Evolutionary conservation across 2,113 vertebrate species (phyloP), one percentile per base, ranked within the genome.

Genomic region (Diadophis punctatus): DNA sequence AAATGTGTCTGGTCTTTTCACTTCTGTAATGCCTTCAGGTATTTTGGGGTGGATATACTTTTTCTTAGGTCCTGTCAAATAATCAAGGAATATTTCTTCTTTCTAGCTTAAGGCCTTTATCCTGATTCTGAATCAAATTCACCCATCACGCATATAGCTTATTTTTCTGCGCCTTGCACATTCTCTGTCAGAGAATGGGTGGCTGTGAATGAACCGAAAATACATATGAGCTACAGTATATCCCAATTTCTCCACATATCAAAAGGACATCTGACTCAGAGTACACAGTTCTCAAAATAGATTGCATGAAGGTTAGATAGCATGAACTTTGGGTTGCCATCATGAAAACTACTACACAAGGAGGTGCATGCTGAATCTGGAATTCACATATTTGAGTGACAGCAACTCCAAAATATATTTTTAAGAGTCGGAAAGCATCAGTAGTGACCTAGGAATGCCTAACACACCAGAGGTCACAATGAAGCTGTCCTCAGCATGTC

Each of bases 21-120:
- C 88, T 94, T 95, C 93, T 93, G 95, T 92, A 89, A 92, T 94
- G 74, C 94, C 22, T 58, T 91, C 88, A 94, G 95, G 91, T 93
- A 95, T 95, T 96, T 96, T 94, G 93, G 34, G 16, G 74, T 39
- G 51, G 53, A 63, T 90, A 51, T 93, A 7, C 18, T 43, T 22
- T 43, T 80, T 80, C 34, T 80, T 80, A 43, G 74, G 8, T 20
- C 5, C 63, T 39, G 16, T 80, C n/a, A 80, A 80, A 80, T 43
- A 22, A 80, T 18, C 3, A 43, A 80, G 34, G 16, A 80, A 43
- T 80, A 18, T 43, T 80, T 80, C 34, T 43, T 39, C 74, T 80
- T 80, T 80, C 74, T 80, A 22, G 34, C 74, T 43, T 8, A 22
- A 80, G 34, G 16, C 63, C 86, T 88, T 88, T 27, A 80, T 46